Evolutionary conservation across 2,888 invertebrate genomes (phyloP), one percentile per base, ranked within the genome.

Genomic region (Machimus atricapillus): DNA sequence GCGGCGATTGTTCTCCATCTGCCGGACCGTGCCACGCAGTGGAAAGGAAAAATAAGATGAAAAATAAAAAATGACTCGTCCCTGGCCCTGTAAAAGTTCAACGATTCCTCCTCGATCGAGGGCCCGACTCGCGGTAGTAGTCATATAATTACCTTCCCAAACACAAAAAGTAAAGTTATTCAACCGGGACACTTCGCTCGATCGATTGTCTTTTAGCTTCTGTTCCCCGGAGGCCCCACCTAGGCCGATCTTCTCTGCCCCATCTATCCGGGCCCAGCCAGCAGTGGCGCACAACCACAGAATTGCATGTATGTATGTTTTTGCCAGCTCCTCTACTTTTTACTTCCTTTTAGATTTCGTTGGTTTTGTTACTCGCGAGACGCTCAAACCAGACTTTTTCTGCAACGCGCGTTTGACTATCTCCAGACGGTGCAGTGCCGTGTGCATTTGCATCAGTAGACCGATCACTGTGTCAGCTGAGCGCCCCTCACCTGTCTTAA

Each of bases 161-260:
- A 73, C 40, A 31, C 27, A 79, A 79, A 43, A 85, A 85, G 46
- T 85, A 43, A 85, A 85, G 46, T 85, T 85, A 85, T 85, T 85
- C 85, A 85, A 85, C 85, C 85, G 85, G 74, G 85, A 85, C 85
- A 85, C 74, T 74, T 27, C 40, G 85, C 85, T 52, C 85, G 85
- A 85, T 85, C 85, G 46, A 85, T 85, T 85, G 74, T 74, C 74
- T 85, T 74, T 58, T 40, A n/a, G 40, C n/a, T 27, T 66, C 40
- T 85, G 66, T 40, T 16, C 52, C 40, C 76, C 40, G 31, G 5
- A 37, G 76, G 27, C 76, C 76, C 76, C n/a, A 14, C 37, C 76
- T 40, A n/a, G n/a, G 76, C 76, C 16, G 52, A 52, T 52, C 52
- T 52, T 52, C 66, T 23, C 66, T 2, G 66, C 66, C n/a, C 7